Percentiles rank a stretch among this genome's conserved stretches.
Conservation (phyloP, 1,140 invertebrate genomes). For the Mycetomoellerius zeteki region DNA sequence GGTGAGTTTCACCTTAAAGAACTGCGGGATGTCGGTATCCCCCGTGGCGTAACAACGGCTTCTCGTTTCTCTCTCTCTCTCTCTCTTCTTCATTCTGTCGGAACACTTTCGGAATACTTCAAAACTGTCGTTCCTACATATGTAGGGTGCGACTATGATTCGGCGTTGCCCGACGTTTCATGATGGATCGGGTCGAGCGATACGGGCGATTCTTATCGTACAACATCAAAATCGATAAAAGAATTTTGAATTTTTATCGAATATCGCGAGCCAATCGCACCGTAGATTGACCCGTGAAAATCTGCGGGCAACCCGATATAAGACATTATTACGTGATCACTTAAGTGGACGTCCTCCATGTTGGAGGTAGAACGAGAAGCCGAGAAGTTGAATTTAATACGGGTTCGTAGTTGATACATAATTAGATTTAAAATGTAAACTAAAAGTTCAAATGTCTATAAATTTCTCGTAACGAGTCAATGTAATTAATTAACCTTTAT, state of each 20-base stretch:
- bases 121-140: constrained; percentile 44
- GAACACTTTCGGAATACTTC: constrained; percentile 70
- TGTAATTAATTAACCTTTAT: constrained; percentile 43
- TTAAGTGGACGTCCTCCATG: neutral
- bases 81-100: constrained; percentile 30
- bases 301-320: neutral
- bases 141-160: neutral
- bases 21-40: constrained; percentile 81
- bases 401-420: neutral
- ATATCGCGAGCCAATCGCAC: constrained; percentile 40
- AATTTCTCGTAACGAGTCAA: constrained; percentile 33
- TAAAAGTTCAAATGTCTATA: constrained; percentile 4
- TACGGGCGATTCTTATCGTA: constrained; percentile 14
- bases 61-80: constrained; percentile 40
- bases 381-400: neutral
- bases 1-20: constrained; percentile 79
- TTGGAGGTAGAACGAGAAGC: neutral
- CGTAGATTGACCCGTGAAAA: constrained; percentile 11
- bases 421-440: constrained; percentile 30
- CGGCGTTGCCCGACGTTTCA: neutral
- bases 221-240: neutral
- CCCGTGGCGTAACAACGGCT: constrained; percentile 63
- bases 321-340: neutral
- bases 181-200: constrained; percentile 63
- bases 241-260: constrained; percentile 43